Conservation (phyloP, 2,888 invertebrate genomes). For the Amphiduros pacificus region DNA sequence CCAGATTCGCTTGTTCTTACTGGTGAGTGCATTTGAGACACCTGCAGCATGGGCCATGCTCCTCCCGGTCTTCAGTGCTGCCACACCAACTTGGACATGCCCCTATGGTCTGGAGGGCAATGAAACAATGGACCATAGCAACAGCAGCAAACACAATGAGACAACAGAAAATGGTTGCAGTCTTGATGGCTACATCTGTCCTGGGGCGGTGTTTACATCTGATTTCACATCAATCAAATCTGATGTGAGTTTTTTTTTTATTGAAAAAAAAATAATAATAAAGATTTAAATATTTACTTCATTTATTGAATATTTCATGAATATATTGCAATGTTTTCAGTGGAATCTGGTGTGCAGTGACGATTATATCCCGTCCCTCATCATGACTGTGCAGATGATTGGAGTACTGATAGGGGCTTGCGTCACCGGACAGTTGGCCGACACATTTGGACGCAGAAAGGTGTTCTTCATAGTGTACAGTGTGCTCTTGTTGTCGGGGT, state of each 20-base stretch:
- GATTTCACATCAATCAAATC: too few species aligned
- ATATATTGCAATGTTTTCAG: slow-evolving; percentile 32
- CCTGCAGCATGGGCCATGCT: slow-evolving; percentile 55
- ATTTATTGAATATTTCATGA: slow-evolving; percentile 2
- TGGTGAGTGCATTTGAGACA: slow-evolving; percentile 53
- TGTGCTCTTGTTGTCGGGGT: slow-evolving; percentile 42
- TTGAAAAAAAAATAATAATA: background rate
- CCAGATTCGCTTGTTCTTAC: slow-evolving; percentile 48
- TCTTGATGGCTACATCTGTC: too few species aligned
- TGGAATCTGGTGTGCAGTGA: slow-evolving; percentile 48
- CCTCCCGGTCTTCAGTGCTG: slow-evolving; percentile 46
- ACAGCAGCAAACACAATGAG: too few species aligned
- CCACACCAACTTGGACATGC: slow-evolving; percentile 41
- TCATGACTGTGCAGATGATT: slow-evolving; percentile 53
- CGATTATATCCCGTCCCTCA: slow-evolving; percentile 31
- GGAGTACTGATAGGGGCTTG: slow-evolving; percentile 51
- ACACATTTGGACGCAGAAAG: slow-evolving; percentile 48
- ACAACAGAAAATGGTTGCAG: too few species aligned
- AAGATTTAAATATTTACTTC: background rate
- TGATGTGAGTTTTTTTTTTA: background rate
- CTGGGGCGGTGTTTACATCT: too few species aligned
- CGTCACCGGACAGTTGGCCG: slow-evolving; percentile 51
- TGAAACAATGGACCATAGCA: too few species aligned
- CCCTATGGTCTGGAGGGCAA: too few species aligned
- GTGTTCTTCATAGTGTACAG: slow-evolving; percentile 44